Percentiles rank a stretch among this genome's conserved stretches.
phyloP scores from a whole-genome alignment of 2,888 invertebrate genomes.

The Phalera bucephala region DNA sequence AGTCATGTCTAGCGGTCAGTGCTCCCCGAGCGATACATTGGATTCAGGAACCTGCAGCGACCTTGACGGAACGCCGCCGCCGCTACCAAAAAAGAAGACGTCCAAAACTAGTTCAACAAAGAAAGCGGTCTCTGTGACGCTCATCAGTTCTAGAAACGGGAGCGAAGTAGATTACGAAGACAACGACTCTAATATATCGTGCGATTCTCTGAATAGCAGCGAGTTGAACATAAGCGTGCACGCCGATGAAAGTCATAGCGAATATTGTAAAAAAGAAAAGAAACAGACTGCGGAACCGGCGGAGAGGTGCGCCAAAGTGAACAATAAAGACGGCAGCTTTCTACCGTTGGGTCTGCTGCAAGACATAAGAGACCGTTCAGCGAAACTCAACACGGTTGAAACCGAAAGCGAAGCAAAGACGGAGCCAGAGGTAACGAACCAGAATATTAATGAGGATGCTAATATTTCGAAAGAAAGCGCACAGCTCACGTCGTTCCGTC shows the following conservation, averaged over 20 bases:
- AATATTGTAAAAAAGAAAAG: conserved; percentile 70
- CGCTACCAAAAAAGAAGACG: conserved; percentile 86
- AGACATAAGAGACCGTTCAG: conserved; percentile 87
- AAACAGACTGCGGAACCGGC: conserved; percentile 52
- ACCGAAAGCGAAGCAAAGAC: conserved; percentile 63
- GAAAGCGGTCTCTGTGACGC: conserved; percentile 81
- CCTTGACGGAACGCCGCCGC: conserved; percentile 88
- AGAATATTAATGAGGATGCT: conserved; percentile 75
- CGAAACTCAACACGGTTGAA: conserved; percentile 74
- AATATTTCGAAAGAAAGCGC: conserved; percentile 76
- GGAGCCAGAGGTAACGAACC: conserved; percentile 61
- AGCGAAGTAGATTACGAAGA: conserved; percentile 87
- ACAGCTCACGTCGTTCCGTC: conserved; percentile 77
- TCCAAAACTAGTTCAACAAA: conserved; percentile 74
- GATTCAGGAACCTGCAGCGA: conserved; percentile 95
- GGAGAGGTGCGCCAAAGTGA: conserved; percentile 55
- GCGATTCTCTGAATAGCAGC: conserved; percentile 90
- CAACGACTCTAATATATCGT: conserved; percentile 90
- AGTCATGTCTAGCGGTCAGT: conserved; percentile 91
- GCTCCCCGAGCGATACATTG: conserved; percentile 91
- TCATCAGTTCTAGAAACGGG: conserved; percentile 80
- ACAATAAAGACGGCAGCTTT: conserved; percentile 72
- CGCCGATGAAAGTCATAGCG: conserved; percentile 73
- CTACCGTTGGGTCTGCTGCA: conserved; percentile 86
- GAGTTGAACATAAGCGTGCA: conserved; percentile 83